phyloP scores from a whole-genome alignment of 2,113 vertebrate species.

The Elgaria multicarinata region DNA sequence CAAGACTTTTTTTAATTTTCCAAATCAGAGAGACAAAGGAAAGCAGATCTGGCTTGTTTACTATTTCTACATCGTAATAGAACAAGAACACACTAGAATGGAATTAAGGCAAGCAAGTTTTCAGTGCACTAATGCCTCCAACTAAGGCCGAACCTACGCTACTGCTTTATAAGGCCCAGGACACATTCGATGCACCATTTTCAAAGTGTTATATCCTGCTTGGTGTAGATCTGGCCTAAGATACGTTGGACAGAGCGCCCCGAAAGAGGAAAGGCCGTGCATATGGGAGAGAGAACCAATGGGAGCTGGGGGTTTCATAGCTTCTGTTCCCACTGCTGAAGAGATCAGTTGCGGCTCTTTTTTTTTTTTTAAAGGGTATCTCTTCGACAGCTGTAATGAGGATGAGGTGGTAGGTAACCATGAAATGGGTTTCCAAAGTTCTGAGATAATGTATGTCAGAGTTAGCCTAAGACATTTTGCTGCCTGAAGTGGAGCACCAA shows the following conservation, averaged over 20 bases:
- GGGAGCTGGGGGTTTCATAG: neutral
- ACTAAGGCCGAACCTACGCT: too few relatives aligned
- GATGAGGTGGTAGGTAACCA: neutral
- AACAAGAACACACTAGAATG: neutral
- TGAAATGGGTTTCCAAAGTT: neutral
- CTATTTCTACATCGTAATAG: neutral
- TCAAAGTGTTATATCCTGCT: too few relatives aligned
- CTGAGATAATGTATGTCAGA: neutral
- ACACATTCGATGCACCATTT: too few relatives aligned
- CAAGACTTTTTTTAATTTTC: neutral
- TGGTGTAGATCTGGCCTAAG: too few relatives aligned
- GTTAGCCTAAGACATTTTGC: neutral
- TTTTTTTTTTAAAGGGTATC: neutral
- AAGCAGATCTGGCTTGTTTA: neutral
- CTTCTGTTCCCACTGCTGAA: neutral
- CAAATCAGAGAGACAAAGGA: neutral
- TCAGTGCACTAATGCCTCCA: neutral
- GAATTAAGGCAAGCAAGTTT: neutral
- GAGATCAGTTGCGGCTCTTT: neutral
- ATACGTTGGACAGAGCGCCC: too few relatives aligned
- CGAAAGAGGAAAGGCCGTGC: neutral
- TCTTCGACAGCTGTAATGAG: neutral
- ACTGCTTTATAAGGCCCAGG: too few relatives aligned
- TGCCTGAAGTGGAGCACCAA: neutral
- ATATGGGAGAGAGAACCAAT: neutral